Base-by-base conservation (phyloP, 2,113 vertebrate species). In the Serilophus lunatus region DNA sequence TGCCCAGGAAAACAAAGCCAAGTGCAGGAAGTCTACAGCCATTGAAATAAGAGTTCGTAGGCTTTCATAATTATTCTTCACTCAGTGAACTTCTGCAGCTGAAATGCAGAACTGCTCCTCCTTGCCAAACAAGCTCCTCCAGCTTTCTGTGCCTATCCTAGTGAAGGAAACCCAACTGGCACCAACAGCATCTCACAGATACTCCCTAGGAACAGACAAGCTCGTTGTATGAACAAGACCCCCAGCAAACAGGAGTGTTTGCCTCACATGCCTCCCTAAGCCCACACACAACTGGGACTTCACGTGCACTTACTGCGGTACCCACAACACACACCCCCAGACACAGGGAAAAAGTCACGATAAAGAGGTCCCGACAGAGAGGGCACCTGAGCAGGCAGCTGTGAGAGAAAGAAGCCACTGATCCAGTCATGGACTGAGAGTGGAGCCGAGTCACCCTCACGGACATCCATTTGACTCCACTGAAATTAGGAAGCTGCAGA, bases 91-190 rank as follows among this genome's bases (percentile, higher is more conserved):
- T 83, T 74, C 28, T 47, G 68, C 50, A 88, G 59, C 23, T 74
- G 24, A 59, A 80, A 70, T 1, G 4, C 7, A 0, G 45, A 53
- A 80, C 49, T 81, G 63, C 42, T 45, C 22, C 45, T 81, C 64
- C 64, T 71, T 49, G 81, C 36, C 69, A 84, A 92, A 88, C 86
- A 78, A 78, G 88, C 69, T 94, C 65, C 69, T 91, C 69, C 80
- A 84, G 51, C 60, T 49, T 72, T n/a, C 69, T 1, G 0, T 17
- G 33, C 12, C 2, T 1, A 35, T 63, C 65, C 49, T 18, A 61
- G 31, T 3, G 10, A 77, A 63, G 47, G 40, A 59, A 3, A 65
- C 56, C 12, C 63, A 83, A 26, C 20, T n/a, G 57, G 82, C 38
- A 50, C 12, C 59, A 88, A 35, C 42, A 74, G 68, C 47, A 59